Conservation (phyloP, 2,888 invertebrate species). For the Tupiocoris notatus region DNA sequence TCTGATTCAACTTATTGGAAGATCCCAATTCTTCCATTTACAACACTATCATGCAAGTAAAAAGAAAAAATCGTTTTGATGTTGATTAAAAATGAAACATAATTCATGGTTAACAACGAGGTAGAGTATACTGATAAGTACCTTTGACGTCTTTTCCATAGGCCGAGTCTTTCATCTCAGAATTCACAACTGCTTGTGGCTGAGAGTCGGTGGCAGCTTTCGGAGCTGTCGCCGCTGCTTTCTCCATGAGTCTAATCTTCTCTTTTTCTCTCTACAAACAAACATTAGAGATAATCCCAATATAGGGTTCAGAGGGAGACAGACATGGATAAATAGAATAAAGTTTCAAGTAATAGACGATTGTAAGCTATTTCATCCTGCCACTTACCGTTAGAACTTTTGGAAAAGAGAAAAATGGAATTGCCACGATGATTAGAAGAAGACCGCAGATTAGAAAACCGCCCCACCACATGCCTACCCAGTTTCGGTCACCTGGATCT, state of each 20-base stretch:
- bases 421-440: conserved; percentile 77
- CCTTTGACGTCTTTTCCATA: conserved; percentile 90
- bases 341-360: too few species aligned
- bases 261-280: conserved; percentile 66
- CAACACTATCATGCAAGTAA: too few species aligned
- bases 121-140: too few species aligned
- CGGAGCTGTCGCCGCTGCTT: conserved; percentile 53
- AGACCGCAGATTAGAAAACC: conserved; percentile 90
- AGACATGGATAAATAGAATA: too few species aligned
- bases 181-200: conserved; percentile 10
- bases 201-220: conserved; percentile 48
- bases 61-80: too few species aligned
- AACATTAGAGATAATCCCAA: too few species aligned
- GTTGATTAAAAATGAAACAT: too few species aligned
- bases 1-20: too few species aligned
- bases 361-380: too few species aligned
- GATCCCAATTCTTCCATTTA: too few species aligned
- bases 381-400: conserved; percentile 60
- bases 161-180: conserved; percentile 63
- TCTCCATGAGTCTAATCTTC: conserved; percentile 75
- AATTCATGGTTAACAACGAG: too few species aligned
- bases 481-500: conserved; percentile 79
- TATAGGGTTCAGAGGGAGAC: too few species aligned
- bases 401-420: conserved; percentile 91
- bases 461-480: conserved; percentile 95